Evolutionary conservation across 2,888 invertebrate genomes (phyloP), one percentile per base, ranked within the genome.

Genomic region (Drosophila monieri): DNA sequence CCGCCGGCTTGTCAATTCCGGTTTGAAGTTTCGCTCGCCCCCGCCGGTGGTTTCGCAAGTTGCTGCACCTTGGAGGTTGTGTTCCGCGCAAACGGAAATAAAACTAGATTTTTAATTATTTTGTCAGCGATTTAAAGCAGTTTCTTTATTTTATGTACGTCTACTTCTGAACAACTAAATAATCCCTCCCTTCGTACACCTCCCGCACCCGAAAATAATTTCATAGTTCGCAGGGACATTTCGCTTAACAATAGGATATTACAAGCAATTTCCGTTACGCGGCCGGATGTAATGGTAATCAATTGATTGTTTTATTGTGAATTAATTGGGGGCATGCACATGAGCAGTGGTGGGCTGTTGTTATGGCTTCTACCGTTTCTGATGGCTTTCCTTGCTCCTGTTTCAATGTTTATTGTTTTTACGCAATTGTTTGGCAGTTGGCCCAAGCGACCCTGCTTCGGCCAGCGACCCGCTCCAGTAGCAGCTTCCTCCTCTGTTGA

Each of bases 231-330:
- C 8, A 43, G 41, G 66, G 55, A 57, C 56, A 64, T 58, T 46
- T 58, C 67, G 77, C 71, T 73, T 78, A 77, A 83, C 76, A 78
- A 79, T 75, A 74, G 83, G 76, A 88, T 83, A 88, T 83, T 74
- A 80, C 70, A 77, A 65, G 72, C 87, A 88, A 89, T 89, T 85
- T 88, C 88, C 89, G 87, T 59, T 77, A 65, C 72, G 77, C 77
- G 78, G 59, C 65, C 89, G 89, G 85, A 88, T 77, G 74, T 76
- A 83, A 76, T 79, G 78, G 78, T 87, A 89, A 88, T 88, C 87
- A 89, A 87, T 89, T 89, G 89, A 88, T 89, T 89, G 88, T 86
- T 88, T 89, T 88, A 89, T 88, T 89, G 87, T 81, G 61, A 78
- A 81, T 86, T 88, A 86, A 84, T 88, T 88, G 88, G 79, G 84